These are phyloP conservation scores for Semnornis frantzii DNA, from an alignment of 2,113 vertebrate species.

Conservation along the genomic window DNA sequence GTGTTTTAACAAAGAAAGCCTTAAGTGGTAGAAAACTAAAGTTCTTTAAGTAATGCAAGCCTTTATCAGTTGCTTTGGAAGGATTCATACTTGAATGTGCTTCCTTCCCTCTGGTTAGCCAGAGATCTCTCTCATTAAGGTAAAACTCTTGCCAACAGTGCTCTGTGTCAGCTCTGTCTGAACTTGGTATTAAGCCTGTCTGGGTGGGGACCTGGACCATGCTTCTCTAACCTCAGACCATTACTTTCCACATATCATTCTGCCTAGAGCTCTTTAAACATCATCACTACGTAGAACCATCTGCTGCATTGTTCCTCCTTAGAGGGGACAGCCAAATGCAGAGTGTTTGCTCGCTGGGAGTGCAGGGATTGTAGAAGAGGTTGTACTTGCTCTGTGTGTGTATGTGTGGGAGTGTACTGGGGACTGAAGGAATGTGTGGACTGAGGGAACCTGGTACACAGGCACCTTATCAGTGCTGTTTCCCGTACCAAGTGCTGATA, in stretches of 20 bases:
- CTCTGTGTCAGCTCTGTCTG: not conserved
- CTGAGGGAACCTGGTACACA: not conserved
- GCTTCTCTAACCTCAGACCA: not conserved
- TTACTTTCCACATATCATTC: not conserved
- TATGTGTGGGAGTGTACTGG: too few species aligned
- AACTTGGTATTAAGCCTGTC: not conserved
- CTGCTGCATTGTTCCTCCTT: not conserved
- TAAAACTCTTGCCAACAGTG: not conserved
- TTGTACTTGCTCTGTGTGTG: not conserved
- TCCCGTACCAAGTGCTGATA: not conserved
- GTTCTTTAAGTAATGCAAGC: not conserved
- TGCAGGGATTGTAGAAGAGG: not conserved
- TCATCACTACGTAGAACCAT: not conserved
- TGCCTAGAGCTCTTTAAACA: not conserved
- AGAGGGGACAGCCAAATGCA: not conserved
- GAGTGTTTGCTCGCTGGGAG: not conserved
- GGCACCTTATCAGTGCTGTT: fast-evolving
- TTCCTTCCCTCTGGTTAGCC: not conserved
- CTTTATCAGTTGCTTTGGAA: not conserved
- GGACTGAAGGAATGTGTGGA: not conserved
- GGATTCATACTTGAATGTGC: not conserved
- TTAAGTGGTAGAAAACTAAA: not conserved
- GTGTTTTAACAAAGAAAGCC: not conserved
- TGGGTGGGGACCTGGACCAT: fast-evolving
- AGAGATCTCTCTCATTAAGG: not conserved